phyloP scores from a whole-genome alignment of 2,113 vertebrate genomes.

The Strix aluco region DNA sequence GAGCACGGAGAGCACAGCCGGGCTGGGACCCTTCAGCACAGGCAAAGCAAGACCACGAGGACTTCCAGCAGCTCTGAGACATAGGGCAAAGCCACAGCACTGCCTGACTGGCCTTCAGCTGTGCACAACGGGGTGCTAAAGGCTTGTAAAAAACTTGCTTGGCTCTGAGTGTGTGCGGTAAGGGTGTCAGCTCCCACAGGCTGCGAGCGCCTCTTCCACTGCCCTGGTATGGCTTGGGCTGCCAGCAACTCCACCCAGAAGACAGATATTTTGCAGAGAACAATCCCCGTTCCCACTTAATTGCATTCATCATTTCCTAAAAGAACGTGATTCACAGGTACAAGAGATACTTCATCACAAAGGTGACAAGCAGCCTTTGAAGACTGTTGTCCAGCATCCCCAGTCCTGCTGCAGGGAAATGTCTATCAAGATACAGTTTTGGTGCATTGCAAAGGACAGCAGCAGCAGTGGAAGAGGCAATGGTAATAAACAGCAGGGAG shows the following conservation, averaged over 20 bases:
- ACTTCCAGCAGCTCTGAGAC: not conserved
- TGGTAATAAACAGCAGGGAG: not conserved
- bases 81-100: not conserved
- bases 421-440: not conserved
- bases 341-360: not conserved
- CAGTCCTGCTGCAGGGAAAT: not conserved
- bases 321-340: not conserved
- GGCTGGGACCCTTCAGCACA: not conserved
- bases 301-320: not conserved
- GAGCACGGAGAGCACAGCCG: not conserved
- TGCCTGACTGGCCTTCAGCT: not conserved
- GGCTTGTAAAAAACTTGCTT: not conserved
- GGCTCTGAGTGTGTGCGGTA: not conserved
- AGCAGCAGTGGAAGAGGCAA: not conserved
- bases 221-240: fast-evolving
- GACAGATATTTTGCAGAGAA: not conserved
- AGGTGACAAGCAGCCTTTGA: not conserved
- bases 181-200: not conserved
- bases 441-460: not conserved
- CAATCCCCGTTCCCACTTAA: not conserved
- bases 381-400: not conserved
- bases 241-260: not conserved
- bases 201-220: fast-evolving
- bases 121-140: not conserved
- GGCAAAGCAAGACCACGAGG: not conserved